Evolutionary conservation across 2,113 vertebrate genomes (phyloP), one percentile per base, ranked within the genome.

Genomic region (Sceloporus tristichus): DNA sequence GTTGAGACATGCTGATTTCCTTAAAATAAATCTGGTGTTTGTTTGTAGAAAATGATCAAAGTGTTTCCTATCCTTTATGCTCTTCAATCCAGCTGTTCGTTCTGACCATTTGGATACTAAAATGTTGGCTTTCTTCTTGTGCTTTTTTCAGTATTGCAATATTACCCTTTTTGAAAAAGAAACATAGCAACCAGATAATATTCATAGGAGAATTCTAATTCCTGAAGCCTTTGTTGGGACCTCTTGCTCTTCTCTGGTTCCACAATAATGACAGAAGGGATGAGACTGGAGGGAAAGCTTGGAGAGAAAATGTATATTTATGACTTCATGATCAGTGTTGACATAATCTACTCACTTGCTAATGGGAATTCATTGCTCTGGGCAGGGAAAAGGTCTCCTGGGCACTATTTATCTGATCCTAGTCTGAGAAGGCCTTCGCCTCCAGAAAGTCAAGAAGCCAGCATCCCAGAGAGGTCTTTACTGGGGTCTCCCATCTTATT

Each of bases 21-120:
- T 92, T 91, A 54, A 86, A 92, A 90, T 84, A 85, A 85, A 92
- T 91, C 68, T 79, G 42, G 78, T 90, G 71, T 87, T 71, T 48
- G 79, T 91, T 89, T 71, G 80, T 82, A 81, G 34, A 84, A 84
- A 90, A 92, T 91, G 91, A 94, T 90, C 86, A 86, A 70, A 79
- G 23, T 27, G 68, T 21, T 27, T 86, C 74, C 83, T 90, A 84
- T 13, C 91, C 93, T 91, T 88, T 88, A 86, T 91, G 90, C 87
- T 87, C 84, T 86, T 86, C 75, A 76, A 87, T 88, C 18, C 92
- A 88, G 40, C 27, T 92, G 93, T 85, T 95, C 91, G 23, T 91
- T 94, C 87, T 93, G 90, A 85, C 90, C 91, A 87, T 6, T 87
- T 91, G 91, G 89, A 85, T 78, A 5, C 40, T 27, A 48, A 87